Base-by-base conservation (phyloP, 2,888 invertebrate genomes). In the Chloromyia formosa region DNA sequence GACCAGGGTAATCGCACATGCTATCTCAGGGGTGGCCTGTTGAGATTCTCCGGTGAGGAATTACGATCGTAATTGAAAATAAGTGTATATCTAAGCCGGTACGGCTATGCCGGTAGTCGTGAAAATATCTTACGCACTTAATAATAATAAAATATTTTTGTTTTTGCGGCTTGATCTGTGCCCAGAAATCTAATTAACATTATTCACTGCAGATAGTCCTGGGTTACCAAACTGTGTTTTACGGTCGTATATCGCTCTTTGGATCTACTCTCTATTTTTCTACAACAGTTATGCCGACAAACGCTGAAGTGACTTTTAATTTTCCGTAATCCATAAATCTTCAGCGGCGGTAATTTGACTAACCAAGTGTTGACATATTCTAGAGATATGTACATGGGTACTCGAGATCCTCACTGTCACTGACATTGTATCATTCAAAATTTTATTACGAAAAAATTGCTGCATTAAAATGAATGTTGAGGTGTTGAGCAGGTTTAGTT, bases 401-500 rank as follows among this genome's bases (percentile, higher is more conserved):
- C 56, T 42, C 22, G 71, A 71, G 56, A 71, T 58, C 71, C 56
- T 56, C 35, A 69, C 54, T 54, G 54, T 9, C 40, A 64, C 64
- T 64, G 23, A 18, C 14, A 42, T 64, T 64, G 45, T 64, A 64
- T 64, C 64, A 16, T 64, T 64, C 22, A 42, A 35, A 40, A 53
- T 71, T 71, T 56, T 71, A 71, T 71, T 71, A 42, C 42, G 71
- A 58, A 56, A 56, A 23, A 14, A 53, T 45, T 56, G 16, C 18
- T n/a, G n/a, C n/a, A n/a, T n/a, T 61, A 35, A 54, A 40, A 18
- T 14, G 20, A 64, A 56, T 40, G 54, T 54, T 56, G 69, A 69
- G 54, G 54, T 69, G 54, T 69, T 53, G 54, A 54, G 68, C 68
- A 68, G 23, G 64, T 64, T 64, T 45, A 64, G 40, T 64, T 64